Evolutionary conservation across 2,888 invertebrate genomes (phyloP).

Genomic region (Rhagonycha lutea): DNA sequence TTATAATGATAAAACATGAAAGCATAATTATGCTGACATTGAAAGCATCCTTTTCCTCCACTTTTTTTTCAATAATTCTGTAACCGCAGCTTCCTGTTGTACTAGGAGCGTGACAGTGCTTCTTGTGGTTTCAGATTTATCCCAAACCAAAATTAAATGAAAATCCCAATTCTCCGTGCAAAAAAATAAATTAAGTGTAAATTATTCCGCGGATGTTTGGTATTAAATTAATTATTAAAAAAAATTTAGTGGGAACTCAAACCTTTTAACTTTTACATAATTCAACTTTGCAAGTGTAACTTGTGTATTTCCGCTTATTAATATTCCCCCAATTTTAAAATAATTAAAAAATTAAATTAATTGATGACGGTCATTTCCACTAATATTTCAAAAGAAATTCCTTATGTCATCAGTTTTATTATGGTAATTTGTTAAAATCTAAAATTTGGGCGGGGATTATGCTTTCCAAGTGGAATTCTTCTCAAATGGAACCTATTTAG

Average conservation of each 20-base stretch:
- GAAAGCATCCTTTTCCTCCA: slow-evolving; percentile 24
- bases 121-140: slow-evolving; percentile 21
- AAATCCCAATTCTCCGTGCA: neutral
- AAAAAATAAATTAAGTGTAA: neutral
- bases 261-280: neutral
- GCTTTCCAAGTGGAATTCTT: neutral
- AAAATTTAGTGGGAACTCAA: neutral
- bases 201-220: neutral
- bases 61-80: slow-evolving; percentile 13
- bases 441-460: neutral
- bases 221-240: neutral
- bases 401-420: neutral
- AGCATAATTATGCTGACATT: slow-evolving; percentile 22
- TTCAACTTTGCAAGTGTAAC: neutral
- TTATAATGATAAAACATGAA: slow-evolving; percentile 14
- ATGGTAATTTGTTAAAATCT: neutral
- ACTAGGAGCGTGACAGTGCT: slow-evolving; percentile 5
- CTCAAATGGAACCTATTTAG: neutral
- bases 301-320: neutral
- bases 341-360: neutral
- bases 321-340: neutral
- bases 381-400: neutral
- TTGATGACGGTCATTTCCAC: neutral
- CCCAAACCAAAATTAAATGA: slow-evolving; percentile 7
- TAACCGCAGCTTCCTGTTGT: slow-evolving; percentile 25